Conservation (phyloP, 2,797 vertebrate genomes). For the Macropodus opercularis region DNA sequence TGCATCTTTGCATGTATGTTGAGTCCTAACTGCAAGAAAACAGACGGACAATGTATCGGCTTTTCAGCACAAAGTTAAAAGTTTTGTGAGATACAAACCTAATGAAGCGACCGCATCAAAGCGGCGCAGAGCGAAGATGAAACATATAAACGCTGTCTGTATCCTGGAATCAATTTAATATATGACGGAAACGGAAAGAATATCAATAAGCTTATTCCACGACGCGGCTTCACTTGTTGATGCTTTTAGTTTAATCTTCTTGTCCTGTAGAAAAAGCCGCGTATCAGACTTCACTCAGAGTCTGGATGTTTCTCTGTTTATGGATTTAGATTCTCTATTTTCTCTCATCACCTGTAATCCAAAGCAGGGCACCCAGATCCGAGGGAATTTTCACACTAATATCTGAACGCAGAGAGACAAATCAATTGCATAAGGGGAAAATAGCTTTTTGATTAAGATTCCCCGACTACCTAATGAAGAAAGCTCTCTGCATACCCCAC, state of each 20-base stretch:
- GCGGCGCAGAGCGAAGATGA: background rate
- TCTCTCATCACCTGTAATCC: constrained; percentile 29
- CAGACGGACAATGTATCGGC: no score
- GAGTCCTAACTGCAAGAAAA: no score
- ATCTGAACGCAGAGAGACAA: constrained; percentile 48
- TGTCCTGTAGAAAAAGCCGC: background rate
- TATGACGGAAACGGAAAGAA: background rate
- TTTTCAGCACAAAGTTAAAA: background rate
- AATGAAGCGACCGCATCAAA: background rate
- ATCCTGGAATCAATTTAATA: background rate
- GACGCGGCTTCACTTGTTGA: constrained; percentile 4
- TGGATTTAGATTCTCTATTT: constrained; percentile 12
- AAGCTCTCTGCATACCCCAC: constrained; percentile 30
- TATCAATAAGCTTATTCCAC: background rate
- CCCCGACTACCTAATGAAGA: constrained; percentile 49
- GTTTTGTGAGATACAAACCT: background rate
- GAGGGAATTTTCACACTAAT: constrained; percentile 48
- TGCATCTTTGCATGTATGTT: no score
- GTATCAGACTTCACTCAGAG: background rate
- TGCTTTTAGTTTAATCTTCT: constrained; percentile 22
- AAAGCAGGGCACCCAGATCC: constrained; percentile 15
- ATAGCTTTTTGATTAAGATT: constrained; percentile 74
- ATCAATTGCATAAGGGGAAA: constrained; percentile 55
- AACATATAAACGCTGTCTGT: background rate
- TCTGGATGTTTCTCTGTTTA: constrained; percentile 17